Percentiles rank a stretch among this genome's conserved stretches.
Evolutionary conservation across 1,140 invertebrate species (phyloP).

Genomic region (Drosophila pachea): DNA sequence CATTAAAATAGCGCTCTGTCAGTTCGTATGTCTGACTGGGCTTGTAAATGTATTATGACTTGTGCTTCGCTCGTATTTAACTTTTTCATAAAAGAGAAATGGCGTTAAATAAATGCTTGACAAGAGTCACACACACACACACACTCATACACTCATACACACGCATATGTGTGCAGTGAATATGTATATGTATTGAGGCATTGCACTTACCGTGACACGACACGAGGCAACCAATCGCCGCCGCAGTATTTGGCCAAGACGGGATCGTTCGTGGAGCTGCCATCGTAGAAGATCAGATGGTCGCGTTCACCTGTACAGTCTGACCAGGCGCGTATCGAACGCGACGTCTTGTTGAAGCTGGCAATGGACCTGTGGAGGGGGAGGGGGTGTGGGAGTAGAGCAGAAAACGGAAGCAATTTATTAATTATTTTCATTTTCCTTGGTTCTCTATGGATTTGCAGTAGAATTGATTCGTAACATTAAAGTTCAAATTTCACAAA

Average conservation of each 20-base stretch:
- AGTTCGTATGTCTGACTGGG: slow-evolving; percentile 25
- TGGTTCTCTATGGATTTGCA: too few species aligned
- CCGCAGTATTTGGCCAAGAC: slow-evolving; percentile 92
- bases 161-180: too few species aligned
- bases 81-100: slow-evolving; percentile 69
- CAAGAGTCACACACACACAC: slow-evolving; percentile 17
- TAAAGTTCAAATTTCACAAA: too few species aligned
- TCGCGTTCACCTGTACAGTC: slow-evolving; percentile 90
- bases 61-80: slow-evolving; percentile 65
- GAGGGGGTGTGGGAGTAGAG: too few species aligned
- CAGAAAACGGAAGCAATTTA: too few species aligned
- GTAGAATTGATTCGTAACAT: too few species aligned
- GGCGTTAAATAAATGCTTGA: slow-evolving; percentile 67
- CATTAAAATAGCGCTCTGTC: slow-evolving; percentile 63
- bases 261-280: slow-evolving; percentile 87
- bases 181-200: slow-evolving; percentile 9
- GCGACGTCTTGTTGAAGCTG: slow-evolving; percentile 84
- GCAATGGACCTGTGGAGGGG: slow-evolving; percentile 55
- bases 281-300: slow-evolving; percentile 92
- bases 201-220: slow-evolving; percentile 81
- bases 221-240: slow-evolving; percentile 87
- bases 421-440: too few species aligned
- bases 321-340: slow-evolving; percentile 87
- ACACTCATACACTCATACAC: background rate
- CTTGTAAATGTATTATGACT: slow-evolving; percentile 74